phyloP scores from a whole-genome alignment of 2,888 invertebrate genomes.

The Chrysina gloriosa region DNA sequence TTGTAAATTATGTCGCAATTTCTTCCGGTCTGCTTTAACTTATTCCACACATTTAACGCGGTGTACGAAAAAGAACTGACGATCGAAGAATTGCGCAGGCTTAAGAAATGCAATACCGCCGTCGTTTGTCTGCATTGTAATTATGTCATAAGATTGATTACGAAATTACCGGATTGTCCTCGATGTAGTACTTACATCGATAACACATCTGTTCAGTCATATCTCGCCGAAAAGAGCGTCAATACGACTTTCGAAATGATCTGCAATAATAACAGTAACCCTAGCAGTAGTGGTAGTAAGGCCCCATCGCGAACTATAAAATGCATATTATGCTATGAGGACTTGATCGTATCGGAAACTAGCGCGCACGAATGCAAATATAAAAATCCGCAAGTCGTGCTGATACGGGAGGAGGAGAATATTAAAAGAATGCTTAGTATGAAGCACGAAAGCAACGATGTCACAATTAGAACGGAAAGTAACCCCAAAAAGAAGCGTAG shows the following conservation, averaged over 20 bases:
- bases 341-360: not conserved
- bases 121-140: conserved; percentile 38
- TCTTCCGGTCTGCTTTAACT: conserved; percentile 58
- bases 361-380: conserved; percentile 15
- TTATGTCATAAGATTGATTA: conserved; percentile 32
- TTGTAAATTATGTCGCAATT: conserved; percentile 60
- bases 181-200: conserved; percentile 42
- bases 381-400: conserved; percentile 22
- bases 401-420: conserved; percentile 3
- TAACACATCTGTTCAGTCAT: not conserved
- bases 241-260: not conserved
- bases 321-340: conserved; percentile 13
- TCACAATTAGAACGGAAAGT: conserved; percentile 33
- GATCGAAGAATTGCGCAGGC: conserved; percentile 23
- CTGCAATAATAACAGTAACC: not conserved
- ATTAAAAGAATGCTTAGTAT: conserved; percentile 7
- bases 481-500: conserved; percentile 45
- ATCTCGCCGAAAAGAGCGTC: not conserved
- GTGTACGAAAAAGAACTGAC: conserved; percentile 49
- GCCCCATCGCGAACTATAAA: not conserved
- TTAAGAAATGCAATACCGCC: conserved; percentile 21
- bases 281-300: not conserved
- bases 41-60: conserved; percentile 56
- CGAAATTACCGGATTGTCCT: conserved; percentile 42
- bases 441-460: conserved; percentile 4